Evolutionary conservation across 1,140 invertebrate genomes (phyloP).

Genomic region (Neodiprion pinetum): DNA sequence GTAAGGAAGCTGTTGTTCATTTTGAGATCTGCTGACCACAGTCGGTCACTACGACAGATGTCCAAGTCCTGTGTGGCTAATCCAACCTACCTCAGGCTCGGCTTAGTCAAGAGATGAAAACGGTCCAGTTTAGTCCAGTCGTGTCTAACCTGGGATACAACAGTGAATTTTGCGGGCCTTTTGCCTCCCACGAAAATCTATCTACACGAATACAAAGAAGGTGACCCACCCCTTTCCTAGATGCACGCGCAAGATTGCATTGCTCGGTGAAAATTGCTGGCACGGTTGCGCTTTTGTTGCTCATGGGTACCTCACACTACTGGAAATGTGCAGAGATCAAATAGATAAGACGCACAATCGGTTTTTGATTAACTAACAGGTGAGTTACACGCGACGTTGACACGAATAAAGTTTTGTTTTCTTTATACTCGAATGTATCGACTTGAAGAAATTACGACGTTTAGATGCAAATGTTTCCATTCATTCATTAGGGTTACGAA

Average conservation of each 20-base stretch:
- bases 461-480: background rate
- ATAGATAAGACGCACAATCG: too few species aligned
- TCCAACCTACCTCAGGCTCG: conserved; percentile 55
- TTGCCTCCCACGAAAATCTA: conserved; percentile 7
- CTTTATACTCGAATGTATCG: background rate
- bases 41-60: conserved; percentile 60
- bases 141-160: background rate
- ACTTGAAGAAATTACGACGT: background rate
- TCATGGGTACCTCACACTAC: background rate
- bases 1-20: conserved; percentile 54
- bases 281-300: conserved; percentile 41
- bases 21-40: conserved; percentile 57
- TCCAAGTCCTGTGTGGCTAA: conserved; percentile 50
- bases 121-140: conserved; percentile 9
- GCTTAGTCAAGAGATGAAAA: conserved; percentile 53
- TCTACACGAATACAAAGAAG: conserved; percentile 42
- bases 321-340: too few species aligned
- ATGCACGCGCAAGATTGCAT: conserved; percentile 63
- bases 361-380: too few species aligned
- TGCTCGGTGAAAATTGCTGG: conserved; percentile 50
- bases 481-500: background rate
- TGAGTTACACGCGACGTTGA: too few species aligned
- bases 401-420: too few species aligned
- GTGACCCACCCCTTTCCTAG: conserved; percentile 55
- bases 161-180: background rate